phyloP scores from a whole-genome alignment of 2,888 invertebrate species.

The Leptarthrus brevirostris region DNA sequence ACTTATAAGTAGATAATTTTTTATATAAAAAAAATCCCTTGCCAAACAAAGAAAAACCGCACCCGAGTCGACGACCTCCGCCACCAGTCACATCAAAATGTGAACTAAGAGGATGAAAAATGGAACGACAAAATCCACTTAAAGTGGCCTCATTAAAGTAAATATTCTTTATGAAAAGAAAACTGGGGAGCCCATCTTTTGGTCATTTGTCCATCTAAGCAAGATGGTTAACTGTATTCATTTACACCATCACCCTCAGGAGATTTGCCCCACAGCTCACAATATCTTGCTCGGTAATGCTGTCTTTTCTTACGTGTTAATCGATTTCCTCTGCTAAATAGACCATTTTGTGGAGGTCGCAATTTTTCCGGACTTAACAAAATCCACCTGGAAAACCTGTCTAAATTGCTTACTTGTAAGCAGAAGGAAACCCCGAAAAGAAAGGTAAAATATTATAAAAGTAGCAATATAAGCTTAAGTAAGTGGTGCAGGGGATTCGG shows the following conservation, averaged over 20 bases:
- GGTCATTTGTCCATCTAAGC: conserved; percentile 46
- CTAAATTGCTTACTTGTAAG: conserved; percentile 26
- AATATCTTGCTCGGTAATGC: conserved; percentile 24
- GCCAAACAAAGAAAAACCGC: conserved; percentile 14
- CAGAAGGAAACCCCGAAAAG: conserved; percentile 11
- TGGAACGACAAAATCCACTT: conserved; percentile 38
- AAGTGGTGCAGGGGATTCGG: background rate
- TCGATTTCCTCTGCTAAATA: conserved; percentile 46
- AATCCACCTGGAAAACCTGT: conserved; percentile 45
- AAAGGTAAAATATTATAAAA: conserved; percentile 24
- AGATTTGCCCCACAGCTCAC: conserved; percentile 25
- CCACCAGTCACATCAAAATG: background rate
- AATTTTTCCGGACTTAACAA: conserved; percentile 43
- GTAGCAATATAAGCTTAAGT: background rate
- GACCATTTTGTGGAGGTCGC: conserved; percentile 38
- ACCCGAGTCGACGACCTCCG: background rate
- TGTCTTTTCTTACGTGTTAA: conserved; percentile 45
- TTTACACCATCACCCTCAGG: conserved; percentile 40
- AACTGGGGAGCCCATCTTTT: conserved; percentile 23
- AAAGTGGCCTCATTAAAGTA: conserved; percentile 43
- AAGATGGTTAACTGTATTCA: conserved; percentile 38
- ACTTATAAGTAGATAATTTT: conserved; percentile 27
- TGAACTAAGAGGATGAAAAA: conserved; percentile 33
- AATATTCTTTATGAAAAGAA: conserved; percentile 1
- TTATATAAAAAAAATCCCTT: background rate